These are phyloP conservation scores for Drosophila kanekoi DNA, from an alignment of 2,888 invertebrate genomes.

Conservation along the genomic window DNA sequence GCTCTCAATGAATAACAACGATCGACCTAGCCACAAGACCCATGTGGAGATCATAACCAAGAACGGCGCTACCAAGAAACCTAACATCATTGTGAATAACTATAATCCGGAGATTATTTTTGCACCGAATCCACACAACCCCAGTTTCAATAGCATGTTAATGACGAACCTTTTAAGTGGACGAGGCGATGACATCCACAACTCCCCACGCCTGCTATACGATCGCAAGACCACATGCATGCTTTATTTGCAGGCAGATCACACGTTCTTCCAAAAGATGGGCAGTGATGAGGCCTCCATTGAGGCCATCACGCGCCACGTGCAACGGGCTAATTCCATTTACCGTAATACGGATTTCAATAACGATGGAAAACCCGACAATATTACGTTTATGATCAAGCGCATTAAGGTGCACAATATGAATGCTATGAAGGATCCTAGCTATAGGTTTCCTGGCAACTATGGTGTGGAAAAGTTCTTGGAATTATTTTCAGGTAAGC, in stretches of 20 bases:
- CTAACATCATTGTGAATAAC: slow-evolving; percentile 88
- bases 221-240: slow-evolving; percentile 97
- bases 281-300: slow-evolving; percentile 97
- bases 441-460: slow-evolving; percentile 96
- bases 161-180: slow-evolving; percentile 82
- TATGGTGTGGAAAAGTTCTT: slow-evolving; percentile 99
- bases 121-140: slow-evolving; percentile 82
- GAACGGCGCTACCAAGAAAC: slow-evolving; percentile 88
- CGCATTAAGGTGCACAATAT: slow-evolving; percentile 96
- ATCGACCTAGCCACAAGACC: slow-evolving; percentile 88
- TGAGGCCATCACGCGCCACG: slow-evolving; percentile 97
- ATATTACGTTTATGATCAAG: slow-evolving; percentile 98
- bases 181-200: slow-evolving; percentile 74
- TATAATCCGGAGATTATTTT: slow-evolving; percentile 85
- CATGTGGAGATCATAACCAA: slow-evolving; percentile 89
- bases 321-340: slow-evolving; percentile 96
- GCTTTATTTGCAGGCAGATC: slow-evolving; percentile 97
- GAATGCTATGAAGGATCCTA: slow-evolving; percentile 93
- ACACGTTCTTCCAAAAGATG: slow-evolving; percentile 97
- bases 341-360: slow-evolving; percentile 96
- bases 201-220: slow-evolving; percentile 84
- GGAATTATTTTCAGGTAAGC: slow-evolving; percentile 96
- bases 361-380: slow-evolving; percentile 95
- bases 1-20: slow-evolving; percentile 70
- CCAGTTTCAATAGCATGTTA: slow-evolving; percentile 83